Evolutionary conservation across 2,888 invertebrate genomes (phyloP).

Genomic region (Limenitis camilla): DNA sequence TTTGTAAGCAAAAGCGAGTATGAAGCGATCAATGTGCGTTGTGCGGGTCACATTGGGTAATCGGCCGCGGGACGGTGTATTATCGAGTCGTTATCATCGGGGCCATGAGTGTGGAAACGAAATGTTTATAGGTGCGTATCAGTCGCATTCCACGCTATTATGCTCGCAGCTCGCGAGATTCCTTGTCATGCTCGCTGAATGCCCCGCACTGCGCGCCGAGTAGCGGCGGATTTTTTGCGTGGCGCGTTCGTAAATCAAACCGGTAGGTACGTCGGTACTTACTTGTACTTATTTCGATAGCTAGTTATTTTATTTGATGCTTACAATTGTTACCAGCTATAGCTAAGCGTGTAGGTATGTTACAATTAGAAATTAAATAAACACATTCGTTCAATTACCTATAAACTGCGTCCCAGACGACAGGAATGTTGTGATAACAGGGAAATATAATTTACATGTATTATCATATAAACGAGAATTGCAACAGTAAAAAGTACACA

Average conservation of each 20-base stretch:
- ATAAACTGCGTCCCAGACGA: too few relatives aligned
- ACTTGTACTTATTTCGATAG: conserved; percentile 32
- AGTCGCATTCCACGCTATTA: conserved; percentile 48
- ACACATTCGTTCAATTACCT: conserved; percentile 49
- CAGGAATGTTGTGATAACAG: background rate
- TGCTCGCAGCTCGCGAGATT: conserved; percentile 60
- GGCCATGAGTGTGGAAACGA: conserved; percentile 40
- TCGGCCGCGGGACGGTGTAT: conserved; percentile 55
- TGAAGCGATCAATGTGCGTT: conserved; percentile 22
- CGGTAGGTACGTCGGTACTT: conserved; percentile 44
- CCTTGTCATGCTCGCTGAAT: conserved; percentile 45
- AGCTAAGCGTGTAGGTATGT: conserved; percentile 18
- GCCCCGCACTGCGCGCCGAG: conserved; percentile 30
- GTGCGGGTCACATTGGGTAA: conserved; percentile 62
- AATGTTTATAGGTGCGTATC: conserved; percentile 34
- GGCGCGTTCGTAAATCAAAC: conserved; percentile 60
- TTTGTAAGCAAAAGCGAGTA: background rate
- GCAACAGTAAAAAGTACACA: background rate
- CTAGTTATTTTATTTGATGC: conserved; percentile 26
- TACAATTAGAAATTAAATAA: conserved; percentile 41
- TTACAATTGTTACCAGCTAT: conserved; percentile 23
- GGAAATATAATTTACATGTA: background rate
- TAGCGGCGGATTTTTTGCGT: conserved; percentile 69
- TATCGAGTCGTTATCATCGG: conserved; percentile 64
- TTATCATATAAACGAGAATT: conserved; percentile 3